These are phyloP conservation scores for Eudasyphora cyanicolor DNA, from an alignment of 2,888 invertebrate species.

Conservation along the genomic window DNA sequence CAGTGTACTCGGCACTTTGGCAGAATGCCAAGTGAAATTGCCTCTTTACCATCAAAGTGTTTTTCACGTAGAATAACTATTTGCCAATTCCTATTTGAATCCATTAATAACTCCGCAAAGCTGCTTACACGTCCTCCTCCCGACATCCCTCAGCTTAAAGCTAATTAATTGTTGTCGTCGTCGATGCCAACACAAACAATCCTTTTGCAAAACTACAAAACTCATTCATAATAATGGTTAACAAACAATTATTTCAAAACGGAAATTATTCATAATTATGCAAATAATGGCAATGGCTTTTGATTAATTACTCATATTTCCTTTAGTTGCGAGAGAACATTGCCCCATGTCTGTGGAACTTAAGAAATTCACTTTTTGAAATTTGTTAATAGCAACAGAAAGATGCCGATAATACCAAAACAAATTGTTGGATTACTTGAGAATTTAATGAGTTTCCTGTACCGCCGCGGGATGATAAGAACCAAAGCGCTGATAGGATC, in stretches of 20 bases:
- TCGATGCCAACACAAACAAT: conserved; percentile 4
- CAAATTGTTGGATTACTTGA: conserved; percentile 30
- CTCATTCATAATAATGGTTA: conserved; percentile 30
- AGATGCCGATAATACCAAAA: conserved; percentile 25
- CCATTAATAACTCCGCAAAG: not conserved
- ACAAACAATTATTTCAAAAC: conserved; percentile 26
- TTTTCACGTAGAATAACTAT: too few species aligned
- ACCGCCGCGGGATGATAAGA: not conserved
- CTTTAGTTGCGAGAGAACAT: not conserved
- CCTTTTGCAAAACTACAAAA: conserved; percentile 29
- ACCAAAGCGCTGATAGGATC: not conserved
- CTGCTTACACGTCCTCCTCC: not conserved
- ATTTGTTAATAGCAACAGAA: not conserved
- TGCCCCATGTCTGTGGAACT: conserved; percentile 7
- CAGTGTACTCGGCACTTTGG: too few species aligned
- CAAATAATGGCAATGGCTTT: conserved; percentile 38
- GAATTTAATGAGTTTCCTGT: conserved; percentile 51
- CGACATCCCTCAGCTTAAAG: not conserved
- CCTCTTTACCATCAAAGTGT: too few species aligned
- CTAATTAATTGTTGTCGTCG: conserved; percentile 3
- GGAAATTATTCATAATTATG: conserved; percentile 62
- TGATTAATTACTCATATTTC: conserved; percentile 58
- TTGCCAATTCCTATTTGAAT: not conserved
- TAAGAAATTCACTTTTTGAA: not conserved
- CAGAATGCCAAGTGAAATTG: too few species aligned